A percentile compares a stretch with the other conserved stretches of the same genome.
These are phyloP conservation scores for Paelopatides confundens DNA, from an alignment of 53 echinoderm and acorn worm species.

Conservation along the genomic window DNA sequence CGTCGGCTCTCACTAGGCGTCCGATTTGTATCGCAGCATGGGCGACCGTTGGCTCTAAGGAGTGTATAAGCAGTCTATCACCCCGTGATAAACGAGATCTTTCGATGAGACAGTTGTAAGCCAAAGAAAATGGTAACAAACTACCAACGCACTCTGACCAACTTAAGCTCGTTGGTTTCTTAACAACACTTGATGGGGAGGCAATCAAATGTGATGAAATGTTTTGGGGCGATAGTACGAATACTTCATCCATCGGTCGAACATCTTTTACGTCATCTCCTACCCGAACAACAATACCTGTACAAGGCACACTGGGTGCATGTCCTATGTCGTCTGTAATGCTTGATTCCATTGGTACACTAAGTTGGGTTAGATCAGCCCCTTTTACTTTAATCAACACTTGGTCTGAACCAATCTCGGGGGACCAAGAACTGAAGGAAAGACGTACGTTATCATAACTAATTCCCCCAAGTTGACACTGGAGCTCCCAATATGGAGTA, in stretches of 20 bases:
- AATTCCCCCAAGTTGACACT: background rate
- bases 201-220: constrained; percentile 77
- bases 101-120: constrained; percentile 79
- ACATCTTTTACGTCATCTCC: constrained; percentile 71
- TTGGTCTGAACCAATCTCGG: background rate
- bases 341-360: background rate
- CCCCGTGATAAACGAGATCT: constrained; percentile 73
- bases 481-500: constrained; percentile 68
- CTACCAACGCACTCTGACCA: constrained; percentile 68
- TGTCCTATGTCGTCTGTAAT: background rate
- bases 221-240: constrained; percentile 72
- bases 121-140: constrained; percentile 74
- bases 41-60: constrained; percentile 66
- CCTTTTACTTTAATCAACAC: constrained; percentile 35
- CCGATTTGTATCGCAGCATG: constrained; percentile 87
- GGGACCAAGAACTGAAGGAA: background rate
- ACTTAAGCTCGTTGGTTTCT: constrained; percentile 69
- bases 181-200: constrained; percentile 57
- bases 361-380: background rate
- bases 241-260: constrained; percentile 74
- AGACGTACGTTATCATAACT: background rate
- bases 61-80: constrained; percentile 76
- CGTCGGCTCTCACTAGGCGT: constrained; percentile 60
- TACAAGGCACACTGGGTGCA: constrained; percentile 32
- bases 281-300: constrained; percentile 70